These are phyloP conservation scores for Spheniscus humboldti DNA, from an alignment of 2,797 vertebrate species.

Conservation along the genomic window DNA sequence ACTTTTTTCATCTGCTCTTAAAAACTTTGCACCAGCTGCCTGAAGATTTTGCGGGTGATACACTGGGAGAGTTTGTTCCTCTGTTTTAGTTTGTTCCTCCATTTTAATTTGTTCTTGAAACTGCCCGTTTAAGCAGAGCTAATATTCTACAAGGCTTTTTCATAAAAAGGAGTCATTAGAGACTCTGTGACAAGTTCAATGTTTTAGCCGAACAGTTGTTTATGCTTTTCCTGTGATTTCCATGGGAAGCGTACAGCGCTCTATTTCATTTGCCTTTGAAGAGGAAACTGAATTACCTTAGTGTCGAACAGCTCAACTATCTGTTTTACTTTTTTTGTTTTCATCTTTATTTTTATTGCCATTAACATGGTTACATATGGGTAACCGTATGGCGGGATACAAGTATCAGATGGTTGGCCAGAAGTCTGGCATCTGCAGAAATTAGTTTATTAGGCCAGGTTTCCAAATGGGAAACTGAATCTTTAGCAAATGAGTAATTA, in stretches of 20 bases:
- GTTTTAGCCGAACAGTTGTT: constrained; percentile 7
- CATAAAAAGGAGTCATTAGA: neutral
- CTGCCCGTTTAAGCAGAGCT: neutral
- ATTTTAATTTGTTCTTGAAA: neutral
- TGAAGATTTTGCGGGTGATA: neutral
- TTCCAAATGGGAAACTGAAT: constrained; percentile 29
- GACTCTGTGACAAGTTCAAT: neutral
- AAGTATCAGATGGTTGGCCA: constrained; percentile 56
- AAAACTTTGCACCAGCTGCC: neutral
- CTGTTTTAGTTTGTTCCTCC: neutral
- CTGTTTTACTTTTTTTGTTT: constrained; percentile 14
- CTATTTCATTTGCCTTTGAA: neutral
- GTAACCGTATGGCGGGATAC: constrained; percentile 23
- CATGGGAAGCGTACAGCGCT: neutral
- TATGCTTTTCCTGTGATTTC: neutral
- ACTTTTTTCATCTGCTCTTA: neutral
- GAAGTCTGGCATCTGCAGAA: constrained; percentile 49
- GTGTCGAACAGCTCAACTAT: constrained; percentile 15
- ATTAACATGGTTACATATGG: constrained; percentile 30
- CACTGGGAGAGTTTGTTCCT: neutral
- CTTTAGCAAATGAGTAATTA: constrained; percentile 36
- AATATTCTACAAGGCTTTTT: neutral
- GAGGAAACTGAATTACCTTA: constrained; percentile 8
- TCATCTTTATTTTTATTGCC: constrained; percentile 45
- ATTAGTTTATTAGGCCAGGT: constrained; percentile 28